phyloP scores from a whole-genome alignment of 2,888 invertebrate species.

The Onthophagus sagittarius region DNA sequence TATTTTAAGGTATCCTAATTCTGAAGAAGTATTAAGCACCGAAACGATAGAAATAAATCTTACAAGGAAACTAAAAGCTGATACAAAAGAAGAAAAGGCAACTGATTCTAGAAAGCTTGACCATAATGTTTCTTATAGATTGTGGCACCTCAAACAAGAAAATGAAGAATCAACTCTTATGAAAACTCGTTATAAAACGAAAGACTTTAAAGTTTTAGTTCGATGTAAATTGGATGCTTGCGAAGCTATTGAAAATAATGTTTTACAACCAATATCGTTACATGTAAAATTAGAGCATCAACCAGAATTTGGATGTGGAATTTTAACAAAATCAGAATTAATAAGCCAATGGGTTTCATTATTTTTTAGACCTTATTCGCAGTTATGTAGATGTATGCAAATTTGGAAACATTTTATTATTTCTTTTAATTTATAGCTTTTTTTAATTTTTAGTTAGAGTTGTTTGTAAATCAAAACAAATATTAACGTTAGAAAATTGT shows the following conservation, averaged over 20 bases:
- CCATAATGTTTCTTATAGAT: conserved; percentile 40
- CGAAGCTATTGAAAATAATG: conserved; percentile 29
- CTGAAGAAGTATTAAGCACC: neutral
- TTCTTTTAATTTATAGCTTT: neutral
- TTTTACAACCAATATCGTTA: conserved; percentile 35
- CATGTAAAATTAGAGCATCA: conserved; percentile 42
- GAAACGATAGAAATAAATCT: neutral
- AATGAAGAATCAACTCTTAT: conserved; percentile 33
- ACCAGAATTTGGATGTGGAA: conserved; percentile 37
- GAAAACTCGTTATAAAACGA: conserved; percentile 35
- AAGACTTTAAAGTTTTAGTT: conserved; percentile 39
- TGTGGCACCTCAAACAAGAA: conserved; percentile 40
- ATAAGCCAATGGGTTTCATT: conserved; percentile 39
- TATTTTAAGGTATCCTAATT: neutral
- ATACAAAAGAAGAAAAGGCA: conserved; percentile 17
- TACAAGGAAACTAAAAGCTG: neutral
- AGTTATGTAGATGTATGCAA: conserved; percentile 39
- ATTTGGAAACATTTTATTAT: neutral
- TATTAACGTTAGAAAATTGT: conserved; percentile 38
- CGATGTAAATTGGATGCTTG: conserved; percentile 41
- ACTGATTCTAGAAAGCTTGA: conserved; percentile 25
- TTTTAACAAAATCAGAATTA: conserved; percentile 38
- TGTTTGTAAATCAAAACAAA: conserved; percentile 31
- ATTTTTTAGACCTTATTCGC: conserved; percentile 40
- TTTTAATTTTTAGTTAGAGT: conserved; percentile 33